These are phyloP conservation scores for Eidolon dupreanum DNA, from an alignment of 2,797 vertebrate genomes.

Conservation along the genomic window DNA sequence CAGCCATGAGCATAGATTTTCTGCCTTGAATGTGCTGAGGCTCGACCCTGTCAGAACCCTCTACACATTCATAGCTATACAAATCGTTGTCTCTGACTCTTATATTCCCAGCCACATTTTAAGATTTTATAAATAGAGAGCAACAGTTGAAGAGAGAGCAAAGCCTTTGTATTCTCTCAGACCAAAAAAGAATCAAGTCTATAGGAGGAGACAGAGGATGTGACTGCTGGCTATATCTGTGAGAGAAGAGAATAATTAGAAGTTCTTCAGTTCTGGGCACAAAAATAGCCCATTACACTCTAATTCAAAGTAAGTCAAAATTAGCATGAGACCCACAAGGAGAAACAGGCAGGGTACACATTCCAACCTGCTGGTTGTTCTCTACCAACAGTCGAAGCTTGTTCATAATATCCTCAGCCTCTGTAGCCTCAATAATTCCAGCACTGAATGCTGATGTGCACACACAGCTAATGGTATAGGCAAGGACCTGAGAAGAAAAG, in stretches of 20 bases:
- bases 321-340: neutral
- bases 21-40: neutral
- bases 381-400: constrained; percentile 90
- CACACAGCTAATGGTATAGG: constrained; percentile 92
- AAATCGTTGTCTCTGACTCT: neutral
- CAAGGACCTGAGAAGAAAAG: constrained; percentile 89
- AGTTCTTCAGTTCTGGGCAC: neutral
- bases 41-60: neutral
- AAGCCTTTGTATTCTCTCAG: neutral
- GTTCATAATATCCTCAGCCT: constrained; percentile 92
- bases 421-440: constrained; percentile 89
- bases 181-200: neutral
- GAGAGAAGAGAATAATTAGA: neutral
- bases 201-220: neutral
- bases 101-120: neutral
- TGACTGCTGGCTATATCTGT: neutral
- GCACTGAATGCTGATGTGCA: constrained; percentile 91
- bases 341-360: neutral
- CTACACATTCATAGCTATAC: neutral
- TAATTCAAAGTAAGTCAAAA: neutral
- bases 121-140: constrained; percentile 3
- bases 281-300: neutral
- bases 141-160: neutral
- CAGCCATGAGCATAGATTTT: neutral
- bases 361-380: constrained; percentile 93